A percentile compares a stretch with the other conserved stretches of the same genome.
These are phyloP conservation scores for Wasmannia auropunctata DNA, from an alignment of 1,140 invertebrate species.

Conservation along the genomic window DNA sequence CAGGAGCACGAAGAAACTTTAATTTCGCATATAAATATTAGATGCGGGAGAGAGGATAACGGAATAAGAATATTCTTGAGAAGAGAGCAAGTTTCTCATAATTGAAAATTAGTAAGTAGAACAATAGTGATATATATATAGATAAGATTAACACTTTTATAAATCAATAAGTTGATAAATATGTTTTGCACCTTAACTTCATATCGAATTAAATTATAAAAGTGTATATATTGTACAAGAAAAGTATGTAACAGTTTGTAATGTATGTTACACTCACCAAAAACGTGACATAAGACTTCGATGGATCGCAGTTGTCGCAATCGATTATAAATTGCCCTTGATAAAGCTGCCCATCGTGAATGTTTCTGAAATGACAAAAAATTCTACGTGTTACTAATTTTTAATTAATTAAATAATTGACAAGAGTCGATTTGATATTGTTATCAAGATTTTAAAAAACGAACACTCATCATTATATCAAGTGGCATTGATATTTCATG, in stretches of 20 bases:
- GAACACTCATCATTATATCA: not conserved
- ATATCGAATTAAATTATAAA: not conserved
- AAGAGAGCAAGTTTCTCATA: not conserved
- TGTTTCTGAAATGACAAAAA: not conserved
- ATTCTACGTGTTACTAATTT: not conserved
- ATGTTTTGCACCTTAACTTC: not conserved
- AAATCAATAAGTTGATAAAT: not conserved
- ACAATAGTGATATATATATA: not conserved
- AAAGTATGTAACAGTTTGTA: too few relatives aligned
- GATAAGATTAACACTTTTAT: conserved; percentile 4
- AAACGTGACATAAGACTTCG: not conserved
- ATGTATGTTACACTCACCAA: not conserved
- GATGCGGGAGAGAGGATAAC: not conserved
- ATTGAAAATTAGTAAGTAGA: not conserved
- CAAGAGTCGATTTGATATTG: not conserved
- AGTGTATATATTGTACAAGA: too few relatives aligned
- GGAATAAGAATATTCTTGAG: not conserved
- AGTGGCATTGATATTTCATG: not conserved
- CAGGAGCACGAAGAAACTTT: not conserved
- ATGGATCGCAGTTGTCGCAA: not conserved
- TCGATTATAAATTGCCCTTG: too few relatives aligned
- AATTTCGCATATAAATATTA: conserved; percentile 7
- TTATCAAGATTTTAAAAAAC: conserved; percentile 1
- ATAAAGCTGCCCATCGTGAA: not conserved
- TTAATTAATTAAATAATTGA: not conserved